These are phyloP conservation scores for Crotalus tigris DNA, from an alignment of 2,113 vertebrate species.

Conservation along the genomic window DNA sequence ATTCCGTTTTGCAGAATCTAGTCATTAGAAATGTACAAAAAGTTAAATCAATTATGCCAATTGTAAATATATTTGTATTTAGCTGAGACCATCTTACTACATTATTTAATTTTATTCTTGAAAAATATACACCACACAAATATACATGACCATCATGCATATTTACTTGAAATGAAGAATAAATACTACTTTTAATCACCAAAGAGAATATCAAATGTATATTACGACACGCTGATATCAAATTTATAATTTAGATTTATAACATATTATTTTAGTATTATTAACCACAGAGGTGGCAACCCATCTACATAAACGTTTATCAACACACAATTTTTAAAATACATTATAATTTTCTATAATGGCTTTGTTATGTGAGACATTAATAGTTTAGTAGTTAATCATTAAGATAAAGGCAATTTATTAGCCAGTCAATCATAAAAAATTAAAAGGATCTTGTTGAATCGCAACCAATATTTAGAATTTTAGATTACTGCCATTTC, in stretches of 20 bases:
- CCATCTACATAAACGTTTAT: slow-evolving; percentile 57
- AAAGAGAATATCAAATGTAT: slow-evolving; percentile 24
- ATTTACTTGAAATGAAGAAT: slow-evolving; percentile 16
- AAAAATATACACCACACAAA: neutral
- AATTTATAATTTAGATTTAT: slow-evolving; percentile 39
- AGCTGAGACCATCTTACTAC: neutral
- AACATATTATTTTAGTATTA: slow-evolving; percentile 31
- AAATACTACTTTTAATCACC: slow-evolving; percentile 13
- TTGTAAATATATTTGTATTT: neutral
- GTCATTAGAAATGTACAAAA: neutral
- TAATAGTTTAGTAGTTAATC: slow-evolving; percentile 67
- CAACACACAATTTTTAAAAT: slow-evolving; percentile 55
- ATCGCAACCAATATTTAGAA: slow-evolving; percentile 74
- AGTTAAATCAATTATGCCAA: neutral
- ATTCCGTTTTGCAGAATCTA: neutral
- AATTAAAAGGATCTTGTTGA: slow-evolving; percentile 69
- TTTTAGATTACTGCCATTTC: slow-evolving; percentile 72
- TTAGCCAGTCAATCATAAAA: slow-evolving; percentile 69
- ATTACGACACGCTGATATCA: neutral
- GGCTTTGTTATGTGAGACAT: slow-evolving; percentile 57
- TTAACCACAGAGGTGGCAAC: slow-evolving; percentile 35
- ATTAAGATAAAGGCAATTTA: slow-evolving; percentile 67
- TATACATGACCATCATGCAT: neutral
- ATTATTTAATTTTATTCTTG: neutral
- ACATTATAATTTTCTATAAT: slow-evolving; percentile 53